Base-by-base conservation (phyloP, 1,140 invertebrate genomes). In the Trichoplusia ni region DNA sequence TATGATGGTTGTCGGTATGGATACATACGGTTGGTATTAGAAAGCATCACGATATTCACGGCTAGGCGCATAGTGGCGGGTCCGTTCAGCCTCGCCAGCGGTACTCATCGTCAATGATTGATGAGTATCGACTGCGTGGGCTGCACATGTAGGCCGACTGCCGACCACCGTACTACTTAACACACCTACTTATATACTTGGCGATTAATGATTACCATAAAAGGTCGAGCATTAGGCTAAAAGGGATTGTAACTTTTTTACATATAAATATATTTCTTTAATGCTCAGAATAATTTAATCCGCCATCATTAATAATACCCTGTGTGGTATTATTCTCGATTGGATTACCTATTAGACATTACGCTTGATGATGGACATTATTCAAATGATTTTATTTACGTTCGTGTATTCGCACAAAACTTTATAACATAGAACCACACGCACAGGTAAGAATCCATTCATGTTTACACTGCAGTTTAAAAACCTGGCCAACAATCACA, bases 31-130 rank as follows among this genome's bases (percentile, higher is more conserved):
- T 66, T 76, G 74, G 69, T 74, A 77, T 85, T 84, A 83, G 80
- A 86, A 85, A 85, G 80, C 77, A 75, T 74, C 69, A 61, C 69
- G 61, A 58, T n/a, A n/a, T n/a, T n/a, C 73, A 72, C 79, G 71
- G 33, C 49, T 44, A 63, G 47, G 42, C 33, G 23, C 27, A 31
- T 49, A 40, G 31, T 37, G 35, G 18, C 21, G 35, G 68, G 73
- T 78, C 72, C 65, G 69, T 82, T 75, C 68, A 80, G 73, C 74
- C n/a, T n/a, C n/a, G n/a, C n/a, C 59, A 70, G 46, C 58, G 64
- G 67, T 56, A 74, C 67, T 75, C 81, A 81, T 79, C 63, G 76
- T 63, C 78, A 77, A 84, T 86, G 82, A 86, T 87, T 78, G 79
- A 87, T 82, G 76, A 75, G 66, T 67, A 81, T 79, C 74, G 67